phyloP scores from a whole-genome alignment of 1,140 invertebrate species.

The Bombus consobrinus region DNA sequence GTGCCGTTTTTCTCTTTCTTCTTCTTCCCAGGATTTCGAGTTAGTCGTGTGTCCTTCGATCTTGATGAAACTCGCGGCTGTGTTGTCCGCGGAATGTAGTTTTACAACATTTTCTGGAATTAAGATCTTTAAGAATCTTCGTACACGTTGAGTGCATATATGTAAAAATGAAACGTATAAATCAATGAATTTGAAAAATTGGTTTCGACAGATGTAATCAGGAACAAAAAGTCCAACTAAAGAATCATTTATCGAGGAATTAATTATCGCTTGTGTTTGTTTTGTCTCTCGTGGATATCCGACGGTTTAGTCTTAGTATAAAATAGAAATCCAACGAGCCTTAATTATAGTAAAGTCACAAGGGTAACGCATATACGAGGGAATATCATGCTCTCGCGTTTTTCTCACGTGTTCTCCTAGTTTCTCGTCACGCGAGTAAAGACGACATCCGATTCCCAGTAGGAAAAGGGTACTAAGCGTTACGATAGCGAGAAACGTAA shows the following conservation, averaged over 20 bases:
- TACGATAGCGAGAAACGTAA: conserved; percentile 10
- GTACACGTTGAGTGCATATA: not conserved
- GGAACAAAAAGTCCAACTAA: too few species aligned
- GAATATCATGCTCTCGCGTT: conserved; percentile 54
- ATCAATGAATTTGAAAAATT: not conserved
- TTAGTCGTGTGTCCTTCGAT: not conserved
- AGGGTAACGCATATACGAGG: conserved; percentile 44
- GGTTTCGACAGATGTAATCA: not conserved
- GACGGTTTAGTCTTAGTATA: not conserved
- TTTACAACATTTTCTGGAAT: not conserved
- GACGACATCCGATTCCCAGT: conserved; percentile 65
- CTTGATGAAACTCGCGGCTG: conserved; percentile 11
- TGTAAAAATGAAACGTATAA: not conserved
- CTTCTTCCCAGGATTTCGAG: not conserved
- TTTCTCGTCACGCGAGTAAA: conserved; percentile 64
- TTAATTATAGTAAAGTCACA: conserved; percentile 26
- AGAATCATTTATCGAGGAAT: too few species aligned
- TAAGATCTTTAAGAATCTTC: not conserved
- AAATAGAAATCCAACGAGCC: not conserved
- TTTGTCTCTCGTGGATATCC: not conserved
- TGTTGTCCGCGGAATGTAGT: conserved; percentile 5
- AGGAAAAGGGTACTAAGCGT: conserved; percentile 29
- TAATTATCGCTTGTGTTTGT: not conserved
- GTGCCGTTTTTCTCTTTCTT: conserved; percentile 33
- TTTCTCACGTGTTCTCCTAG: conserved; percentile 63